Evolutionary conservation across 2,888 invertebrate species (phyloP), one percentile per base, ranked within the genome.

Genomic region (Barypeithes pellucidus): DNA sequence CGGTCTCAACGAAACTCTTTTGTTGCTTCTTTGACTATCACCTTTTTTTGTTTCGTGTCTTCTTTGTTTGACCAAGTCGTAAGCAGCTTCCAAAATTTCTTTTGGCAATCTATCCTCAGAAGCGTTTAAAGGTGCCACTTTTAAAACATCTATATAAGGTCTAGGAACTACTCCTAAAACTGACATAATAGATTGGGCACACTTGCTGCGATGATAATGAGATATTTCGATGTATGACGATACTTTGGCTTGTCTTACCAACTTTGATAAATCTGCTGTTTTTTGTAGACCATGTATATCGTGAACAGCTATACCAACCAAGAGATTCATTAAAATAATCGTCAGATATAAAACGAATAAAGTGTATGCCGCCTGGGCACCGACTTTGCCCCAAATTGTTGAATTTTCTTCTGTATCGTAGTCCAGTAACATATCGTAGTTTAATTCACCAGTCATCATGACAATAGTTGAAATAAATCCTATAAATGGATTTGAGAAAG

Each of bases 361-460:
- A 7, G 94, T 92, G 82, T 94, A 95, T 0, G 93, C 94, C 60
- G 94, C 90, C 85, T 94, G 94, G 0, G 94, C 94, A 75, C 93
- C 94, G 68, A 94, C 91, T 84, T 93, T 93, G 41, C 94, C 86
- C 24, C 94, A 86, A 77, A 93, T 91, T 0, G 92, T 93, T 0
- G 92, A 92, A 86, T 92, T 92, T 80, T 73, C 63, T 9, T 92
- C 91, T 7, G 92, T 92, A 79, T 92, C 92, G 81, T 93, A 92
- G 79, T 93, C 92, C 57, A 94, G 89, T 54, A 94, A 85, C 67
- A 94, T 87, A 82, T 93, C 93, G 74, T 95, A 88, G 83, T 93
- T 94, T 79, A 95, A 87, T 84, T 95, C 95, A 0, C 95, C 95
- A 8, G 94, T 95, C 95, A 95, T 95, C 95, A 95, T 95, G 0